Evolutionary conservation across 2,888 invertebrate genomes (phyloP).

Genomic region (Fragum sueziense): DNA sequence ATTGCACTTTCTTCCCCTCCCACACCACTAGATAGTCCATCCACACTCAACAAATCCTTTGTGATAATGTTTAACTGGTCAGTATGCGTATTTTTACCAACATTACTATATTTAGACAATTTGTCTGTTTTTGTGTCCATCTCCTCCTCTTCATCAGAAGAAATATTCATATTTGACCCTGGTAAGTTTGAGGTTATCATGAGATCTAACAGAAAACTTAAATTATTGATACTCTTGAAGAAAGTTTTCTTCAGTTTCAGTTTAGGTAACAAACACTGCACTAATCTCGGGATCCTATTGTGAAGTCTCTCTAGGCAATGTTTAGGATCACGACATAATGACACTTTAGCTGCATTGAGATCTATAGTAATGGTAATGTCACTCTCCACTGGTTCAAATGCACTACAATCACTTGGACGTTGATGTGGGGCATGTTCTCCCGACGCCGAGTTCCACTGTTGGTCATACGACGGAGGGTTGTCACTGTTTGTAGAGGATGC

Average conservation of each 20-base stretch:
- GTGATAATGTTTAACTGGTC: not conserved
- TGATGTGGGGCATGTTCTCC: not conserved
- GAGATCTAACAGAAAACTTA: conserved; percentile 57
- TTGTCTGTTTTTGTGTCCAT: not conserved
- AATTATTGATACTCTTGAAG: conserved; percentile 54
- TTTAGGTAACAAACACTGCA: conserved; percentile 49
- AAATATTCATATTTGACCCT: not conserved
- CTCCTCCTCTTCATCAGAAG: not conserved
- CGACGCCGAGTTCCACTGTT: not conserved
- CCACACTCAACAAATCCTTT: not conserved
- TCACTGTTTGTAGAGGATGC: not conserved
- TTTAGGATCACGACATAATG: conserved; percentile 57
- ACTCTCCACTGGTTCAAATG: conserved; percentile 4
- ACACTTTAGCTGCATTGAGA: conserved; percentile 54
- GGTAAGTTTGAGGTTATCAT: conserved; percentile 41
- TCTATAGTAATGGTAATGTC: conserved; percentile 54
- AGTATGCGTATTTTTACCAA: not conserved
- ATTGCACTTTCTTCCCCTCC: not conserved
- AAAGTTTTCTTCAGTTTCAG: conserved; percentile 47
- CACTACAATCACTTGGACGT: conserved; percentile 1
- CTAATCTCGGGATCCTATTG: conserved; percentile 41
- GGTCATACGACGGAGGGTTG: not conserved
- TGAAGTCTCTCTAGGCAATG: conserved; percentile 54
- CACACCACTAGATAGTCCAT: not conserved
- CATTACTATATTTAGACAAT: not conserved